Conservation (phyloP, 2,113 vertebrate genomes). For the Ictidomys tridecemlineatus region DNA sequence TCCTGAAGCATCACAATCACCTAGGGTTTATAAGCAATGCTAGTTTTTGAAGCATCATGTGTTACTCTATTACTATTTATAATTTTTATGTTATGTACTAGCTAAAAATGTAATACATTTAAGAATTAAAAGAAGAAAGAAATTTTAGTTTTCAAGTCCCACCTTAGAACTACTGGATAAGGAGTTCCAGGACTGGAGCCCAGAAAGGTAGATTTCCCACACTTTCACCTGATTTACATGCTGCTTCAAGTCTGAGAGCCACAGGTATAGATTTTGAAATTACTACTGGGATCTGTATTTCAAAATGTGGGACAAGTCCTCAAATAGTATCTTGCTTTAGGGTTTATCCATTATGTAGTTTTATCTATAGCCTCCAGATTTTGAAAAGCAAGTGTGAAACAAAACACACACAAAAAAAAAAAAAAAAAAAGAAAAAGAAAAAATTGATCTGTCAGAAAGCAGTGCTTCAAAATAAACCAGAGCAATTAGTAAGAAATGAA, state of each 20-base stretch:
- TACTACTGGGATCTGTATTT: neutral
- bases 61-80: neutral
- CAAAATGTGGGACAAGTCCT: neutral
- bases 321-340: neutral
- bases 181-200: neutral
- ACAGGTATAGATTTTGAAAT: neutral
- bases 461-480: neutral
- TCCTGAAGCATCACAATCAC: neutral
- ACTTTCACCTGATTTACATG: neutral
- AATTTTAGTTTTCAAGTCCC: neutral
- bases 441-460: neutral
- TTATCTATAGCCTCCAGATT: neutral
- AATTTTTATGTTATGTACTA: neutral
- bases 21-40: neutral
- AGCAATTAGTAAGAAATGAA: neutral
- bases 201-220: neutral
- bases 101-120: neutral
- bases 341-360: neutral
- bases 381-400: neutral
- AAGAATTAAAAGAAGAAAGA: neutral
- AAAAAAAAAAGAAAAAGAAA: neutral
- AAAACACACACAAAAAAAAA: neutral
- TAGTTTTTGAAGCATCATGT: neutral
- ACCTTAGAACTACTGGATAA: neutral
- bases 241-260: neutral